phyloP scores from a whole-genome alignment of 2,888 invertebrate species.

The Phorcus lineatus region DNA sequence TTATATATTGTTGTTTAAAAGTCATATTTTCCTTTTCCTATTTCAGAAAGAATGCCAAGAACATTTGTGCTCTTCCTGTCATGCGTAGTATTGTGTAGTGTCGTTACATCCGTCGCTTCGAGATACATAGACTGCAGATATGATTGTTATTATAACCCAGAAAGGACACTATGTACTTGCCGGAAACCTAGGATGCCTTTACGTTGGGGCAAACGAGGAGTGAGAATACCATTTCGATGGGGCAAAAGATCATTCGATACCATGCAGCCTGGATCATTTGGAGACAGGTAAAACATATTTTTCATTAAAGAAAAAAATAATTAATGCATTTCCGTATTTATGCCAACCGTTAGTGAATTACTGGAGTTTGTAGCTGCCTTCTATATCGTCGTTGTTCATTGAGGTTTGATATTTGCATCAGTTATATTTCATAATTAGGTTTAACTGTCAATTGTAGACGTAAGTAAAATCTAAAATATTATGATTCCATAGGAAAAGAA shows the following conservation, averaged over 20 bases:
- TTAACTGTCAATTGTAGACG: too few relatives aligned
- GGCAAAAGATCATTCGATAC: not conserved
- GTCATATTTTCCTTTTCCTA: not conserved
- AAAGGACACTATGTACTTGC: not conserved
- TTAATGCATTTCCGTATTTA: too few relatives aligned
- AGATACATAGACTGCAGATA: not conserved
- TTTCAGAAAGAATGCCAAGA: constrained; percentile 3
- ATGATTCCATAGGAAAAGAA: too few relatives aligned
- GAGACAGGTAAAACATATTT: not conserved
- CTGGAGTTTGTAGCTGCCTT: too few relatives aligned
- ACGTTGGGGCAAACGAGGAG: constrained; percentile 1
- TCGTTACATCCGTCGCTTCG: not conserved
- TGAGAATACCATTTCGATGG: not conserved
- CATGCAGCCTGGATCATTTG: not conserved
- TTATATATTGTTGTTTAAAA: too few relatives aligned
- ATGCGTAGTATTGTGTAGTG: constrained; percentile 1
- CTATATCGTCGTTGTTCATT: too few relatives aligned
- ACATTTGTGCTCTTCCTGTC: constrained; percentile 10
- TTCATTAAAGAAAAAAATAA: too few relatives aligned
- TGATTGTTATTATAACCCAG: not conserved
- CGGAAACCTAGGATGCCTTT: not conserved
- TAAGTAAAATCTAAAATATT: too few relatives aligned
- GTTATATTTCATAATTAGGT: too few relatives aligned
- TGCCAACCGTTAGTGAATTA: too few relatives aligned
- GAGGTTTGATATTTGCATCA: too few relatives aligned